Conservation (phyloP, 92 coral and sea anemone genomes). For the Diadumene lineata region DNA sequence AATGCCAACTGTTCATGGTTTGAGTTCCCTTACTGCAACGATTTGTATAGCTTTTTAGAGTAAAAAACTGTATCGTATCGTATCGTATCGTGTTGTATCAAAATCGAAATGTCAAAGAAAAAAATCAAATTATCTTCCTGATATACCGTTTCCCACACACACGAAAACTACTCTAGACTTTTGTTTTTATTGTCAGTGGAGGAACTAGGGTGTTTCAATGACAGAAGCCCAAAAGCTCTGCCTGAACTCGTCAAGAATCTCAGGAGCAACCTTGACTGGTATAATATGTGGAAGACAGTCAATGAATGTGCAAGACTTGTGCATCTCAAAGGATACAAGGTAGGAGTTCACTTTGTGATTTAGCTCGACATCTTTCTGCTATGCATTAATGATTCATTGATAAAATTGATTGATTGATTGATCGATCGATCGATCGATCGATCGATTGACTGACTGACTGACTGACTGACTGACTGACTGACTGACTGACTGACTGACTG, state of each 20-base stretch:
- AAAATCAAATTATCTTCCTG: too few species aligned
- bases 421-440: too few species aligned
- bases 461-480: neutral
- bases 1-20: too few species aligned
- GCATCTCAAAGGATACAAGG: constrained; percentile 66
- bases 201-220: constrained; percentile 29
- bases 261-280: constrained; percentile 70
- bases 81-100: too few species aligned
- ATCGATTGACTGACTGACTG: neutral
- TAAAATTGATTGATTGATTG: too few species aligned
- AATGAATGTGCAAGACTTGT: constrained; percentile 65
- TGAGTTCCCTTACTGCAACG: too few species aligned
- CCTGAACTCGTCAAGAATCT: constrained; percentile 49
- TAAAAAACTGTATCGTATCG: too few species aligned
- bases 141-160: too few species aligned
- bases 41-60: too few species aligned
- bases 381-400: neutral
- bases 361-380: neutral
- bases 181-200: constrained; percentile 7
- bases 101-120: too few species aligned
- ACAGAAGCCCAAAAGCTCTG: constrained; percentile 43
- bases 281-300: constrained; percentile 69
- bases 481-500: neutral
- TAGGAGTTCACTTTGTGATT: neutral
- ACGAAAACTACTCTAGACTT: neutral